Evolutionary conservation across 2,888 invertebrate genomes (phyloP), one percentile per base, ranked within the genome.

Genomic region (Sminthurinus aureus): DNA sequence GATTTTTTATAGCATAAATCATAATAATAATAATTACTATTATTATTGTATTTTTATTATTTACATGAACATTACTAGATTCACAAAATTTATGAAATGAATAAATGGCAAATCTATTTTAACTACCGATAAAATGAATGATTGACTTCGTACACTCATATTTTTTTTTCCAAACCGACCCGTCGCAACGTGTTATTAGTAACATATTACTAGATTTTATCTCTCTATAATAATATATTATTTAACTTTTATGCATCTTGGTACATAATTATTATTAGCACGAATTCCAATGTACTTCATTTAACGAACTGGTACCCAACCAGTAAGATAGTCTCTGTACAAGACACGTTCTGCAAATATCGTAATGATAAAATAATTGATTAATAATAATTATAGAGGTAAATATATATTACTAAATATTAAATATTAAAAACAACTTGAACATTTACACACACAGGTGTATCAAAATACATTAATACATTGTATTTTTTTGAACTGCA

Each of bases 241-340:
- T 38, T 1, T 38, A 38, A 4, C 38, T 38, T 38, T 4, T 4
- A 38, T 1, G 6, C 38, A 38, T 38, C 38, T 38, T 38, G 38
- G 38, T 38, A 38, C 38, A 38, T n/a, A n/a, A 13, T 52, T 52
- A 13, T 58, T 58, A 18, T 58, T 58, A 26, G 24, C 18, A 18
- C 26, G 79, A 24, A 18, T 18, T 79, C 66, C 9, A 38, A 38
- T 50, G 20, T 6, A 38, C 13, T 9, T 13, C 26, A 51, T 80
- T 88, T 92, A 94, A 90, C 94, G 94, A 88, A 94, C 91, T 86
- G 94, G 94, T 76, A 91, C 90, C 94, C 94, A 95, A 12, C 91
- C 91, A 86, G 93, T 92, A 64, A 94, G 89, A 66, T 94, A 90
- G 15, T 94, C 93, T 13, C 90, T 92, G 90, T 91, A 93, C 90